Evolutionary conservation across 2,113 vertebrate genomes (phyloP).

Genomic region (Tychaedon coryphoeus): DNA sequence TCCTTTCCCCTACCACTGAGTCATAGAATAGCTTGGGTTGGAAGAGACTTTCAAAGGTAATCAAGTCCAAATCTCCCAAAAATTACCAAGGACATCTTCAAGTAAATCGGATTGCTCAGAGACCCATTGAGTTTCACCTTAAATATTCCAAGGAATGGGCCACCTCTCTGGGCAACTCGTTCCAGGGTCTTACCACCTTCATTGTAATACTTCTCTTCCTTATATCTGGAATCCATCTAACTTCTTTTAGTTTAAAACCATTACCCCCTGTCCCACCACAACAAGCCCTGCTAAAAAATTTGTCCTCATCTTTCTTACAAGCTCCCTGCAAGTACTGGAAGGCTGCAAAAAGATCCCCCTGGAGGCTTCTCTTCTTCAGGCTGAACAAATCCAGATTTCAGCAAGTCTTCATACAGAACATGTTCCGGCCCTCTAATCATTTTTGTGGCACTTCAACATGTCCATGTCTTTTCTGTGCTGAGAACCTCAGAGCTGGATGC

Average conservation of each 20-base stretch:
- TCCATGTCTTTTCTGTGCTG: background rate
- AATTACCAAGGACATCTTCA: background rate
- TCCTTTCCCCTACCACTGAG: background rate
- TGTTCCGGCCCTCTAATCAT: background rate
- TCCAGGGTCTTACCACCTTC: background rate
- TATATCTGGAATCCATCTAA: background rate
- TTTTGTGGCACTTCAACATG: background rate
- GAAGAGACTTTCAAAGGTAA: background rate
- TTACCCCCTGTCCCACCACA: background rate
- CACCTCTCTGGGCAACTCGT: no score
- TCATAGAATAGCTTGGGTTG: background rate
- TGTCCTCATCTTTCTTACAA: background rate
- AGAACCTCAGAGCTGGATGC: background rate
- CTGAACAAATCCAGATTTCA: background rate
- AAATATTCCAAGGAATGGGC: background rate
- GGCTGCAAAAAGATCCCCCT: background rate
- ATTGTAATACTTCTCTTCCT: background rate
- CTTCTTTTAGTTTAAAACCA: background rate
- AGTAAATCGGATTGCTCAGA: fast-evolving
- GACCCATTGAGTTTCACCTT: background rate
- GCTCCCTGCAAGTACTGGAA: background rate
- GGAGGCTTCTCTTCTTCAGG: background rate
- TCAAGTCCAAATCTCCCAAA: background rate
- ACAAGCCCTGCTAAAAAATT: background rate
- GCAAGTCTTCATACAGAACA: fast-evolving